Conservation (phyloP, 2,113 vertebrate species). For the Periophthalmodon schlosseri region DNA sequence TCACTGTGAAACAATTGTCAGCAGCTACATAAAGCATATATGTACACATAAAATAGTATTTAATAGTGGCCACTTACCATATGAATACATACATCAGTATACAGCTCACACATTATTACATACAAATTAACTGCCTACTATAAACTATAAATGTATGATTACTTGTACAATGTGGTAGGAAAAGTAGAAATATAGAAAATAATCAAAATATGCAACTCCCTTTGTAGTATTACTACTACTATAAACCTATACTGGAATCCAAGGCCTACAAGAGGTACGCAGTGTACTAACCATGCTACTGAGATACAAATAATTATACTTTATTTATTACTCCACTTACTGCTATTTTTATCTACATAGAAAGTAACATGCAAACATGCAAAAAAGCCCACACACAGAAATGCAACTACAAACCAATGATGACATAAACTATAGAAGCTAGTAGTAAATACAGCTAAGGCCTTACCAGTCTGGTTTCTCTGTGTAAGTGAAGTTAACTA, state of each 20-base stretch:
- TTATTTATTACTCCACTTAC: not conserved
- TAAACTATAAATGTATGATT: not conserved
- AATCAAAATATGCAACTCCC: not conserved
- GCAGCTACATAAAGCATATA: not conserved
- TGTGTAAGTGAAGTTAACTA: conserved; percentile 26
- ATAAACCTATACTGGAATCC: not conserved
- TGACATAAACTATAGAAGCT: not conserved
- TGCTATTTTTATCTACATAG: not conserved
- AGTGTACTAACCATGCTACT: not conserved
- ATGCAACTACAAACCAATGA: not conserved
- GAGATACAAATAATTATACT: not conserved
- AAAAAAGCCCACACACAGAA: not conserved
- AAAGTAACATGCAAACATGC: not conserved
- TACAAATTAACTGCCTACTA: not conserved
- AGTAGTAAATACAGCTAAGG: conserved; percentile 10
- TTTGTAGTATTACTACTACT: not conserved
- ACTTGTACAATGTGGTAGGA: not conserved
- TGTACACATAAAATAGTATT: not conserved
- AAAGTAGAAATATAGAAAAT: not conserved
- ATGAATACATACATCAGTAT: no score
- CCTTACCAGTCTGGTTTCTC: conserved; percentile 53
- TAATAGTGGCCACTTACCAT: no score
- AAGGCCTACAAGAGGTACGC: not conserved
- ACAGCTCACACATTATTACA: no score
- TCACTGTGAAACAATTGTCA: not conserved